Conservation (phyloP, 1,140 invertebrate genomes). For the Brachystomella parvula region DNA sequence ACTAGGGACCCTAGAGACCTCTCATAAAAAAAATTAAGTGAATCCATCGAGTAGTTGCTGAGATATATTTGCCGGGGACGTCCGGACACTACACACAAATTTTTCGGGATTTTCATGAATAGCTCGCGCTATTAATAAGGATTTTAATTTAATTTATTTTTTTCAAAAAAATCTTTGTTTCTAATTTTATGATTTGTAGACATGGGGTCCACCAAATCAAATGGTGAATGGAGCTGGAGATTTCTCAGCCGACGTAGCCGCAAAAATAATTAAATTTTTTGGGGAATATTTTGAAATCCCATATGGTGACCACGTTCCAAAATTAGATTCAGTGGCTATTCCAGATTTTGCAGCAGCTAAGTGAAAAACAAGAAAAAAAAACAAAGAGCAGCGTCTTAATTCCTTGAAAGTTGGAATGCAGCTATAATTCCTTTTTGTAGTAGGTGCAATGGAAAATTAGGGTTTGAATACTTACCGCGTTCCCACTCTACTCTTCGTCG, state of each 20-base stretch:
- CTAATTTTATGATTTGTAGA: neutral
- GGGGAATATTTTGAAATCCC: constrained; percentile 49
- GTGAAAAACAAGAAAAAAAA: too few species aligned
- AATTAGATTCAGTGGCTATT: constrained; percentile 51
- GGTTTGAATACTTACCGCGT: constrained; percentile 43
- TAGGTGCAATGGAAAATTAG: constrained; percentile 41
- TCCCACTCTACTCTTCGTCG: constrained; percentile 4
- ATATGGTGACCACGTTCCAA: constrained; percentile 47
- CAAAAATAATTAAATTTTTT: constrained; percentile 47
- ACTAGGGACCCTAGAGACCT: constrained; percentile 63
- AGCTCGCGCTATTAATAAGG: neutral
- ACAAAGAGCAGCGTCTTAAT: too few species aligned
- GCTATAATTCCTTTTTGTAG: neutral
- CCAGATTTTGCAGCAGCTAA: constrained; percentile 51
- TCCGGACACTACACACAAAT: constrained; percentile 1
- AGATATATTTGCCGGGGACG: constrained; percentile 41
- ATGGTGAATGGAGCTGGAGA: constrained; percentile 11
- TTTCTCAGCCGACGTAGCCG: constrained; percentile 48
- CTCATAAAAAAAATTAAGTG: constrained; percentile 91
- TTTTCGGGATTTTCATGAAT: neutral
- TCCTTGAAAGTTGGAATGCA: neutral
- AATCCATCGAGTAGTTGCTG: constrained; percentile 63
- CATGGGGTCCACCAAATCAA: constrained; percentile 13
- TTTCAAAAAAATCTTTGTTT: neutral
- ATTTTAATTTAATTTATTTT: neutral